Base-by-base conservation (phyloP, 2,797 vertebrate genomes). In the Cryptoprocta ferox region DNA sequence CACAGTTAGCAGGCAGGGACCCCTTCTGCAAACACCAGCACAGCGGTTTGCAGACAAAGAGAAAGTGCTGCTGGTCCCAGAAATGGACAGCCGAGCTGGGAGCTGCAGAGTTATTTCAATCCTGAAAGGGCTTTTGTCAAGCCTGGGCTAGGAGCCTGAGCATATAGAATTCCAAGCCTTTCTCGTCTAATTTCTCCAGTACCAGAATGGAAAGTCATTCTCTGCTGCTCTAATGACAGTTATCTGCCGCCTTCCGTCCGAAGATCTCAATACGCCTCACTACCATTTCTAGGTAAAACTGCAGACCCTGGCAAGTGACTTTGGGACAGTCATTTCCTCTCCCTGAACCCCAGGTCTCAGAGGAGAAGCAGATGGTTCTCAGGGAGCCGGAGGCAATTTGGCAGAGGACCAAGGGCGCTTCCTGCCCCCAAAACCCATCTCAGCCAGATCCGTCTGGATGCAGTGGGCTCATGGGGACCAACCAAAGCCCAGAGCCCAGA, bases 41-140 rank as follows among this genome's bases (percentile, higher is more conserved):
- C 85, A 86, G 91, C 95, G 89, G 83, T 91, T 63, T 94, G 92
- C 92, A 97, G 86, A 97, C 97, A 91, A 93, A 95, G 96, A 78
- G 91, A 78, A 59, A 84, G 76, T 30, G 35, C 94, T 88, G 93
- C 91, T 78, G 82, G 45, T 16, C 30, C 79, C 39, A 21, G 83
- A 82, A 39, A 82, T 10, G 75, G 66, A 56, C 26, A 0, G 96
- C 88, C 35, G 2, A 16, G 86, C 82, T n/a, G n/a, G 71, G 78
- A 81, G 89, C 85, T 7, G 14, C 76, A 16, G 66, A 78, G 91
- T 37, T 92, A 92, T 91, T 89, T 91, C 93, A 39, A 13, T 83
- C 92, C 82, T 97, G 92, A 97, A 96, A 93, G 86, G 66, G 86
- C 94, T 91, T 97, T 96, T 94, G 95, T 96, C 79, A 37, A 83